A percentile compares a stretch with the other conserved stretches of the same genome.
These are phyloP conservation scores for Tadarida brasiliensis DNA, from an alignment of 2,797 vertebrate species.

Conservation along the genomic window DNA sequence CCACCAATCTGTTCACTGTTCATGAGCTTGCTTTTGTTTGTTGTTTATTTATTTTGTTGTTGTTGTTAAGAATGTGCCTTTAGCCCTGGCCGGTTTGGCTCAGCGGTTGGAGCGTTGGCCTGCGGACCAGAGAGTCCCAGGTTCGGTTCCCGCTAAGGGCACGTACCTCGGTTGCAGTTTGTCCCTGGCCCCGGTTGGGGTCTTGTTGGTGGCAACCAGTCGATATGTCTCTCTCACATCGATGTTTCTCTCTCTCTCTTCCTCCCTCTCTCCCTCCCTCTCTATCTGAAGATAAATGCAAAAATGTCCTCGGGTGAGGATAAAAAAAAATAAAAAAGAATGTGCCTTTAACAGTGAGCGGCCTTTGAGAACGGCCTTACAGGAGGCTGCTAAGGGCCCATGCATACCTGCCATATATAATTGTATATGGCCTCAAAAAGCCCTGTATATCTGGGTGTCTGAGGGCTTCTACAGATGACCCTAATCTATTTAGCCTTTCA, in stretches of 20 bases:
- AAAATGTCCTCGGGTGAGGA: too few relatives aligned
- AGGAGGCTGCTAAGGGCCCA: neutral
- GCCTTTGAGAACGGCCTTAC: neutral
- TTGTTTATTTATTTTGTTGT: neutral
- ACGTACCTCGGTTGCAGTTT: too few relatives aligned
- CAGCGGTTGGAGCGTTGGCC: too few relatives aligned
- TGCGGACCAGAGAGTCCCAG: too few relatives aligned
- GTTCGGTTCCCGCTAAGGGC: too few relatives aligned
- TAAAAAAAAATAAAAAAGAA: neutral
- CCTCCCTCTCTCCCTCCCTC: too few relatives aligned
- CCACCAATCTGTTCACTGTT: neutral
- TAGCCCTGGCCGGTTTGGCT: neutral
- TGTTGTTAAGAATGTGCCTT: neutral
- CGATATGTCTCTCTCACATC: too few relatives aligned
- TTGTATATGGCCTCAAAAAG: neutral
- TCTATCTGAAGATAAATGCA: too few relatives aligned
- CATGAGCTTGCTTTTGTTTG: neutral
- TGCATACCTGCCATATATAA: rapidly evolving
- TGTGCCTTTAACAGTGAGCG: neutral
- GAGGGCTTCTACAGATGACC: neutral
- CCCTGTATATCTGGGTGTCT: neutral
- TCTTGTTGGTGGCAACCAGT: too few relatives aligned
- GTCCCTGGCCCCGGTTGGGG: too few relatives aligned
- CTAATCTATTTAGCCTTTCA: neutral
- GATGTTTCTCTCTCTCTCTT: too few relatives aligned